A percentile compares a stretch with the other conserved stretches of the same genome.
phyloP scores from a whole-genome alignment of 2,888 invertebrate genomes.

The Trisateles emortualis region DNA sequence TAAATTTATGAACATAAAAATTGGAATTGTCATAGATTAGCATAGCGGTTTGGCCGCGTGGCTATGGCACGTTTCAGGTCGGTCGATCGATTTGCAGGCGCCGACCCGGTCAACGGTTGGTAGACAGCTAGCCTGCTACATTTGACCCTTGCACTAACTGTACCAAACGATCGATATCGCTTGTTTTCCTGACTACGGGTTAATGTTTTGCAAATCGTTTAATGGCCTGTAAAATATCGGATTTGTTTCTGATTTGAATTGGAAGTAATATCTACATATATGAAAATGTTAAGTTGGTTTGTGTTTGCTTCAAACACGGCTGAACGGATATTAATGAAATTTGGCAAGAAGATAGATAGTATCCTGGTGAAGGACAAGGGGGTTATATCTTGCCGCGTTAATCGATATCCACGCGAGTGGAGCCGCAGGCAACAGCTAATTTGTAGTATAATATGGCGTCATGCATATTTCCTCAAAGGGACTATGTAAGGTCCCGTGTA shows the following conservation, averaged over 20 bases:
- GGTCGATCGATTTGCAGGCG: constrained; percentile 64
- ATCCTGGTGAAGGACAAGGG: no score
- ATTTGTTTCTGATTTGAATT: background rate
- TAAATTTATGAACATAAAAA: constrained; percentile 20
- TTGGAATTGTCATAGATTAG: constrained; percentile 39
- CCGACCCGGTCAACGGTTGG: constrained; percentile 64
- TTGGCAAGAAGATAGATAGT: no score
- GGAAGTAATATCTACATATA: background rate
- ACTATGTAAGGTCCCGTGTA: no score
- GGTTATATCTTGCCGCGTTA: no score
- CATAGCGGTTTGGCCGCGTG: constrained; percentile 25
- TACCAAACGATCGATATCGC: constrained; percentile 45
- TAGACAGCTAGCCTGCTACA: constrained; percentile 45
- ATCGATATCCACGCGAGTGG: no score
- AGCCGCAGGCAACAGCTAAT: no score
- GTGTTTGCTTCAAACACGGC: no score
- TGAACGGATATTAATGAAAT: no score
- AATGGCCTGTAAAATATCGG: constrained; percentile 4
- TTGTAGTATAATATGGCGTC: no score
- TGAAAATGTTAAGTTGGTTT: no score
- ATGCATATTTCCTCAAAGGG: no score
- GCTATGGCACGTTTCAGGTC: constrained; percentile 49
- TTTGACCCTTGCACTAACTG: constrained; percentile 54
- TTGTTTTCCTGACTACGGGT: constrained; percentile 32
- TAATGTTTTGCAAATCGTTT: constrained; percentile 11